phyloP scores from a whole-genome alignment of 2,888 invertebrate species.

The Drosophila yooni region DNA sequence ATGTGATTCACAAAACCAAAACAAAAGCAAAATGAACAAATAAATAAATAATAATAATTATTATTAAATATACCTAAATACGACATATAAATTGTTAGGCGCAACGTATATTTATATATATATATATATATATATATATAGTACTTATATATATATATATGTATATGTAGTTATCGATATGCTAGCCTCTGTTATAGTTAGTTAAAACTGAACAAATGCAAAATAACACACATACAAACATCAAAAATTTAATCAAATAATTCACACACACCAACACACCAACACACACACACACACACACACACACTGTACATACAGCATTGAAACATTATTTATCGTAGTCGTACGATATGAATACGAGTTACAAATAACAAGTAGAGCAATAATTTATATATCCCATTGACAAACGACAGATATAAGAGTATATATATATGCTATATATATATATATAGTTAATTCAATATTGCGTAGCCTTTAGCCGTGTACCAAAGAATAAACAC shows the following conservation, averaged over 20 bases:
- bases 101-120: conserved; percentile 31
- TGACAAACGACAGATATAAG: conserved; percentile 23
- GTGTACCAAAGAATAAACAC: conserved; percentile 68
- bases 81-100: conserved; percentile 56
- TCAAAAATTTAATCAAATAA: conserved; percentile 44
- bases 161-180: conserved; percentile 50
- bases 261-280: conserved; percentile 19
- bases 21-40: conserved; percentile 37
- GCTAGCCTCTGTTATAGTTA: conserved; percentile 76
- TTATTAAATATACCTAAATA: conserved; percentile 49
- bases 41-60: conserved; percentile 59
- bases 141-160: conserved; percentile 22
- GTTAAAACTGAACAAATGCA: conserved; percentile 60
- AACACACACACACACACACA: conserved; percentile 29
- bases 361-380: conserved; percentile 62
- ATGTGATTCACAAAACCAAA: conserved; percentile 68
- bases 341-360: conserved; percentile 48
- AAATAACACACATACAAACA: conserved; percentile 19
- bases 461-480: conserved; percentile 74
- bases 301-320: conserved; percentile 68
- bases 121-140: conserved; percentile 12
- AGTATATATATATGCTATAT: conserved; percentile 6
- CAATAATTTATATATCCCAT: conserved; percentile 61
- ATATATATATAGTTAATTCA: conserved; percentile 50
- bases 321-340: conserved; percentile 59